Percentiles rank a stretch among this genome's conserved stretches.
phyloP scores from a whole-genome alignment of 2,797 vertebrate species.

The Ambastaia sidthimunki region DNA sequence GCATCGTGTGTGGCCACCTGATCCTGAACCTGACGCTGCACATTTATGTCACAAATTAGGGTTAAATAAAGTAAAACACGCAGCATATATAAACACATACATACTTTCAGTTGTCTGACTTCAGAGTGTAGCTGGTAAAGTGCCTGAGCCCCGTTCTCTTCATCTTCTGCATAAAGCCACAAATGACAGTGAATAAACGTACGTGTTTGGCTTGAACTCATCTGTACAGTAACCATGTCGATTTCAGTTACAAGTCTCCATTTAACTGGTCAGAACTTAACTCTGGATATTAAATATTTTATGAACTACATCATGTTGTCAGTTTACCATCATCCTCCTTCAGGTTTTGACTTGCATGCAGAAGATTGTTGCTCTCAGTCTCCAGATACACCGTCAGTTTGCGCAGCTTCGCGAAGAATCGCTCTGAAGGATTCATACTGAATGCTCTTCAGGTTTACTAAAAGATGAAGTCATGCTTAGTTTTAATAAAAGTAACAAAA shows the following conservation, averaged over 20 bases:
- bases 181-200: neutral
- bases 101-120: conserved; percentile 84
- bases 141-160: conserved; percentile 71
- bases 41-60: neutral
- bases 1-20: conserved; percentile 70
- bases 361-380: conserved; percentile 76
- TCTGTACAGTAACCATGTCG: too few species aligned
- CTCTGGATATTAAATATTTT: neutral
- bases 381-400: conserved; percentile 79
- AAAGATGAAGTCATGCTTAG: neutral
- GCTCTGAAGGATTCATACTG: conserved; percentile 78
- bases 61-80: neutral
- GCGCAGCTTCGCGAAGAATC: conserved; percentile 80
- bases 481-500: neutral
- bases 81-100: neutral
- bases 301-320: neutral
- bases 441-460: neutral
- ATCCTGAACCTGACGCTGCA: conserved; percentile 76
- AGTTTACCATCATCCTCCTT: conserved; percentile 70
- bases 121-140: conserved; percentile 83
- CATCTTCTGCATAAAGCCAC: conserved; percentile 71
- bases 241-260: too few species aligned
- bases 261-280: too few species aligned
- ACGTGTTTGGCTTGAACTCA: neutral
- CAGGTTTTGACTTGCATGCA: conserved; percentile 70